A percentile compares a stretch with the other conserved stretches of the same genome.
These are phyloP conservation scores for Mesochorus sp. DNA, from an alignment of 2,888 invertebrate genomes.

Conservation along the genomic window DNA sequence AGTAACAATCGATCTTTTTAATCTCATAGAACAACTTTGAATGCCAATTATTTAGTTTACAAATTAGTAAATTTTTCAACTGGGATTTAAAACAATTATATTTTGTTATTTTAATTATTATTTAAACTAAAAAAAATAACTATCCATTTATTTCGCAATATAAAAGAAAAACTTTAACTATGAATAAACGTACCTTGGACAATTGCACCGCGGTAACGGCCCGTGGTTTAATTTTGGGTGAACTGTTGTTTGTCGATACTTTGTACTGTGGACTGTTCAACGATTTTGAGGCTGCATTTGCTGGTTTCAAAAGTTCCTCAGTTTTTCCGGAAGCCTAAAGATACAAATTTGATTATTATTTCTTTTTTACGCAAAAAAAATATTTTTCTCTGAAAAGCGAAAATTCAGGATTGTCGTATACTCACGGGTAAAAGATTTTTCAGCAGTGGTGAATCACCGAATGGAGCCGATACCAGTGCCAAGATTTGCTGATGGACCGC, in stretches of 20 bases:
- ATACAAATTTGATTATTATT: slow-evolving; percentile 32
- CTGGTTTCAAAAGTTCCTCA: slow-evolving; percentile 88
- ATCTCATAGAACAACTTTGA: neutral
- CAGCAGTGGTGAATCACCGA: slow-evolving; percentile 93
- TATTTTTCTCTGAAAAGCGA: neutral
- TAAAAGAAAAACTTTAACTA: too few species aligned
- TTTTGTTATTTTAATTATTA: neutral
- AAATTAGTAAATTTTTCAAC: too few species aligned
- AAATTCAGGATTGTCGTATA: slow-evolving; percentile 47
- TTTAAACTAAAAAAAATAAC: too few species aligned
- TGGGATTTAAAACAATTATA: too few species aligned
- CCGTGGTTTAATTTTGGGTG: slow-evolving; percentile 85
- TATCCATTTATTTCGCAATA: too few species aligned
- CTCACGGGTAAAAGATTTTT: slow-evolving; percentile 86
- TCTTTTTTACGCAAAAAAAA: neutral
- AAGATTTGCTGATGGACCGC: slow-evolving; percentile 89
- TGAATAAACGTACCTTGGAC: slow-evolving; percentile 76
- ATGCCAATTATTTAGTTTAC: neutral
- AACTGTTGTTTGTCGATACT: slow-evolving; percentile 84
- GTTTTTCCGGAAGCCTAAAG: slow-evolving; percentile 84
- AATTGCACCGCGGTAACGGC: slow-evolving; percentile 77
- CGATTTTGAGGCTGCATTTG: slow-evolving; percentile 88
- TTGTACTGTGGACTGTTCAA: slow-evolving; percentile 85
- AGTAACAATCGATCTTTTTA: neutral
- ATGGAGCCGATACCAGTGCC: slow-evolving; percentile 90